Percentiles rank a stretch among this genome's conserved stretches.
phyloP scores from a whole-genome alignment of 1,140 invertebrate species.

The Zaprionus camerounensis region DNA sequence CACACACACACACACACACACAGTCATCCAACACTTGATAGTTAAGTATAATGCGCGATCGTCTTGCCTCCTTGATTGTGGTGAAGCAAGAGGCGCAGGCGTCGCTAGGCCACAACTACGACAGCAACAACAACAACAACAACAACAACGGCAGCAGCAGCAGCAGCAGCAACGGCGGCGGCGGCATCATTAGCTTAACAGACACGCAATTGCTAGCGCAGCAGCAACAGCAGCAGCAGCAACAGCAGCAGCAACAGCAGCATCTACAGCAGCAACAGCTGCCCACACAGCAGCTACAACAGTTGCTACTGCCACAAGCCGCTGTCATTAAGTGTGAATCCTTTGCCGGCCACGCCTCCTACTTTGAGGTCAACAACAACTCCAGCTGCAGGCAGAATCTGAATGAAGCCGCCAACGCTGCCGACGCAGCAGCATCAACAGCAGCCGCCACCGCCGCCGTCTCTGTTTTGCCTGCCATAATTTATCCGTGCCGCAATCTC shows the following conservation, averaged over 20 bases:
- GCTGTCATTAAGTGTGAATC: constrained; percentile 67
- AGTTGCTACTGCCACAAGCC: constrained; percentile 29
- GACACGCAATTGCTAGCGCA: constrained; percentile 30
- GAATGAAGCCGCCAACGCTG: constrained; percentile 33
- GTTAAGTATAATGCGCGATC: constrained; percentile 80
- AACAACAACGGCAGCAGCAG: constrained; percentile 31
- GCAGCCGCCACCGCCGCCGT: constrained; percentile 3
- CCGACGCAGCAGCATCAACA: neutral
- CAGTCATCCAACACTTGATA: constrained; percentile 12
- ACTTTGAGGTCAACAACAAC: constrained; percentile 75
- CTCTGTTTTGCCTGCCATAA: constrained; percentile 50
- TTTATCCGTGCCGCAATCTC: constrained; percentile 80
- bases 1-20: neutral
- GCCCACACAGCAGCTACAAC: constrained; percentile 12
- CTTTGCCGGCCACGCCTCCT: constrained; percentile 40
- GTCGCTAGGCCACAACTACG: constrained; percentile 25
- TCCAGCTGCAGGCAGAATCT: constrained; percentile 71
- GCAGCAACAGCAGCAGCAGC: neutral
- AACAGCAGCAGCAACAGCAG: constrained; percentile 28
- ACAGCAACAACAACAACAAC: constrained; percentile 33
- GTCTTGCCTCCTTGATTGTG: constrained; percentile 83
- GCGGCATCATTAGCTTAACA: neutral
- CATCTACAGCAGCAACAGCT: constrained; percentile 39
- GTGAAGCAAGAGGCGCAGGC: constrained; percentile 78
- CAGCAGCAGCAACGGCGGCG: constrained; percentile 23